Evolutionary conservation across 2,113 vertebrate species (phyloP).

Genomic region (Xenopus borealis): DNA sequence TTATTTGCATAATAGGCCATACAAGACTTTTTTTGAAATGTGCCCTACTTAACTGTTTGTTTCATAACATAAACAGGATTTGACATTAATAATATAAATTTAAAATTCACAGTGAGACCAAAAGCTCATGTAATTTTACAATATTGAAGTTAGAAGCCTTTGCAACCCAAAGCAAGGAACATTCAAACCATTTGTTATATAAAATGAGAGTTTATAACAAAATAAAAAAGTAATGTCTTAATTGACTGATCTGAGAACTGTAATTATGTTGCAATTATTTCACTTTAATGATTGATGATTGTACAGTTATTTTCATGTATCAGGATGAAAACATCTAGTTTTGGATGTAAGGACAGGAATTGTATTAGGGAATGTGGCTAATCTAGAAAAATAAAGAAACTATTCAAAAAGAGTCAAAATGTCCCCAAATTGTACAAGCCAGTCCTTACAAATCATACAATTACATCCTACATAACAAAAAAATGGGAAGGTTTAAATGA

Average conservation of each 20-base stretch:
- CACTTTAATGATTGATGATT: background rate
- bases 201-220: background rate
- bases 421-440: no score
- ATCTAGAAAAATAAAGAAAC: no score
- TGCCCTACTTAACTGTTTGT: conserved; percentile 11
- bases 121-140: background rate
- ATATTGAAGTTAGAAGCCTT: conserved; percentile 15
- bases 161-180: background rate
- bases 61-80: conserved; percentile 22
- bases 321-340: no score
- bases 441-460: no score
- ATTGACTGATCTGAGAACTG: conserved; percentile 4
- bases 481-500: no score
- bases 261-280: conserved; percentile 2
- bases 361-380: no score
- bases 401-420: no score
- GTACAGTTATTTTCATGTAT: background rate
- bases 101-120: background rate
- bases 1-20: conserved; percentile 1
- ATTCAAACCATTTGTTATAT: background rate
- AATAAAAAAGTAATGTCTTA: conserved; percentile 10
- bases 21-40: background rate
- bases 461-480: no score
- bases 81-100: conserved; percentile 23
- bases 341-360: no score